Evolutionary conservation across 2,113 vertebrate genomes (phyloP), one percentile per base, ranked within the genome.

Genomic region (Coptodon bakossiorum): DNA sequence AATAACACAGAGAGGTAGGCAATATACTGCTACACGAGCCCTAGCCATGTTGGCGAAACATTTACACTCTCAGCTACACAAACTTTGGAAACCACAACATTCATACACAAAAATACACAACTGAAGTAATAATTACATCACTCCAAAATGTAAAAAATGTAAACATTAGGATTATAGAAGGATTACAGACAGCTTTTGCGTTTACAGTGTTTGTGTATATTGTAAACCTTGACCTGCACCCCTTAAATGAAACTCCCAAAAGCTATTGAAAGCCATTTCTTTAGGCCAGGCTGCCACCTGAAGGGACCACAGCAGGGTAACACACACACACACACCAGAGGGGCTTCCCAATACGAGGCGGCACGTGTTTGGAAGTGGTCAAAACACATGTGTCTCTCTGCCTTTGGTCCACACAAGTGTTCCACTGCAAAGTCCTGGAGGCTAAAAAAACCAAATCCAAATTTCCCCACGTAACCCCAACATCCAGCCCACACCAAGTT

Each of bases 301-400:
- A 61, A 71, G 66, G 71, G 56, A 40, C 63, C 52, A 52, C 24
- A 80, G 80, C n/a, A 2, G 45, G 81, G 63, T 80, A 80, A 84
- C 80, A 36, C 31, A 82, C 78, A 38, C 78, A 38, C 24, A 81
- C 22, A 78, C 73, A 90, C 38, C 45, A 63, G 19, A 81, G 83
- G 87, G 76, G 40, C 61, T 91, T 90, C 82, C 71, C 80, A 52
- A 82, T n/a, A 29, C 29, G 17, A 82, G 9, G 54, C 48, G 38
- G 34, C 91, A 94, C 87, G 76, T 90, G 91, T 90, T 89, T 91
- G 81, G 85, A 92, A 63, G 84, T 83, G 82, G 63, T 92, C 59
- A 87, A 81, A 91, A 90, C 93, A 93, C 86, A 88, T 63, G 88
- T 22, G 45, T 85, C 13, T 4, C 53, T 6, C 43, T 34, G 34